phyloP scores from a whole-genome alignment of 2,888 invertebrate genomes.

The Muschampia plurimacula region DNA sequence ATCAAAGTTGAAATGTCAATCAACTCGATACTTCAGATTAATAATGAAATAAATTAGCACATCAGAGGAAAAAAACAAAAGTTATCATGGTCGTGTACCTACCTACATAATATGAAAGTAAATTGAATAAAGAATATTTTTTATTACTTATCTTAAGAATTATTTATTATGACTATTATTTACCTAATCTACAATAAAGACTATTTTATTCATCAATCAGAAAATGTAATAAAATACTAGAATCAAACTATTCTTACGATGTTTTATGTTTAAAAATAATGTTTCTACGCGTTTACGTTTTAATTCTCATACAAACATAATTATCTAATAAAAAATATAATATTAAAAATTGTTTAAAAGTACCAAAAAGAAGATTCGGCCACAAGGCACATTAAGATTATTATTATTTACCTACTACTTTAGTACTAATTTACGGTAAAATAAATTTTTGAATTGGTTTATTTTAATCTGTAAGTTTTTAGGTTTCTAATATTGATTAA shows the following conservation, averaged over 20 bases:
- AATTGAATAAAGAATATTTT: slow-evolving; percentile 25
- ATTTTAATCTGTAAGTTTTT: too few species aligned
- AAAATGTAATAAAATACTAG: background rate
- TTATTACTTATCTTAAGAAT: slow-evolving; percentile 21
- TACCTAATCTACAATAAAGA: slow-evolving; percentile 20
- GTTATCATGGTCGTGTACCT: slow-evolving; percentile 8
- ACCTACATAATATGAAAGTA: background rate
- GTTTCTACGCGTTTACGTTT: too few species aligned
- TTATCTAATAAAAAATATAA: too few species aligned
- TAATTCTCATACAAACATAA: too few species aligned
- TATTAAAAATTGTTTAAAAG: too few species aligned
- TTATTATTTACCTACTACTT: too few species aligned
- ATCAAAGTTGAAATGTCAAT: slow-evolving; percentile 41
- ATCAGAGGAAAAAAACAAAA: slow-evolving; percentile 18
- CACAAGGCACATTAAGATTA: too few species aligned
- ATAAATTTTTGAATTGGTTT: too few species aligned
- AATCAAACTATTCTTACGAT: background rate
- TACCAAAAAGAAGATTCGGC: too few species aligned
- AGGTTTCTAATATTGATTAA: too few species aligned
- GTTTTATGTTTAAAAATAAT: too few species aligned
- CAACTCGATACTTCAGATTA: slow-evolving; percentile 11
- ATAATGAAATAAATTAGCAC: slow-evolving; percentile 13
- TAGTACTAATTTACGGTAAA: too few species aligned
- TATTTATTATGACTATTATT: slow-evolving; percentile 13
- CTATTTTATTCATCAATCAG: slow-evolving; percentile 8